phyloP scores from a whole-genome alignment of 2,888 invertebrate species.

The Apoda limacodes region DNA sequence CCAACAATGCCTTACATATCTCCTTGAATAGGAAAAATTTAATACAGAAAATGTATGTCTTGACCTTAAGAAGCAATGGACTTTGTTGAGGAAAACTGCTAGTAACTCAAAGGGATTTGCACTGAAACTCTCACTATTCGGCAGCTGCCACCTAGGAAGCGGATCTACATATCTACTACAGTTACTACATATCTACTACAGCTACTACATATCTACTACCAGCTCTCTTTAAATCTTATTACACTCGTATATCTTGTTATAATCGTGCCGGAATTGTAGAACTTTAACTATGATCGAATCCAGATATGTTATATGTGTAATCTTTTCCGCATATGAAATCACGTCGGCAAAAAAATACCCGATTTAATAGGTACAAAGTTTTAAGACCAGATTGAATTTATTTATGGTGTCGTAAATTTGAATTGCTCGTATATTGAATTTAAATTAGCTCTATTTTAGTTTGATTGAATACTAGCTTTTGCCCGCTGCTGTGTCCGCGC shows the following conservation, averaged over 20 bases:
- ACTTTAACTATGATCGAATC: too few species aligned
- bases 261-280: constrained; percentile 56
- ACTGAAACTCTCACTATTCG: constrained; percentile 16
- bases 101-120: constrained; percentile 1
- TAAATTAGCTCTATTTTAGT: too few species aligned
- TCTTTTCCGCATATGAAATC: constrained; percentile 60
- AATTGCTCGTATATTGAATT: too few species aligned
- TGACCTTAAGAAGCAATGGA: constrained; percentile 31
- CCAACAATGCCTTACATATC: constrained; percentile 28
- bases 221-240: constrained; percentile 44
- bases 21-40: constrained; percentile 24
- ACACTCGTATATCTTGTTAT: constrained; percentile 60
- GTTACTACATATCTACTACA: too few species aligned
- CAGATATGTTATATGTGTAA: too few species aligned
- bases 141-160: constrained; percentile 45
- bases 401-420: too few species aligned
- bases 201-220: too few species aligned
- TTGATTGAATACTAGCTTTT: too few species aligned
- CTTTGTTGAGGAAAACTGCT: too few species aligned
- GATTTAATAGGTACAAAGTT: constrained; percentile 30
- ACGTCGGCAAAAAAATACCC: constrained; percentile 32
- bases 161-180: constrained; percentile 51
- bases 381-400: too few species aligned
- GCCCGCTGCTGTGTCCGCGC: too few species aligned
- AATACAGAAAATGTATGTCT: constrained; percentile 15